Evolutionary conservation across 2,888 invertebrate genomes (phyloP).

Genomic region (Pheosia gnoma): DNA sequence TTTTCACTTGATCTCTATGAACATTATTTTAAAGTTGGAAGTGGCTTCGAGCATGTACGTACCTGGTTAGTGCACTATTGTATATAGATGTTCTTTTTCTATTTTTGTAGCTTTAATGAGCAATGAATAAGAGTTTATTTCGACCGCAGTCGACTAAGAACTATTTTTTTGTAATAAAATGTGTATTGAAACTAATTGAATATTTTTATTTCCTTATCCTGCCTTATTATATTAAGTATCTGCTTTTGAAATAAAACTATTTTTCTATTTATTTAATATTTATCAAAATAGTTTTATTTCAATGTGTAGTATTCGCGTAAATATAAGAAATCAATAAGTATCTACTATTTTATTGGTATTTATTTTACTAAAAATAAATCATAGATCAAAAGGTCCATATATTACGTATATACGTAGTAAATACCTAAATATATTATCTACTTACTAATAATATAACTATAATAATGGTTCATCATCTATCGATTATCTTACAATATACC

Average conservation of each 20-base stretch:
- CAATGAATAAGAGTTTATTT: slow-evolving; percentile 68
- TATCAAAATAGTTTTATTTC: no score
- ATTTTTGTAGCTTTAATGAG: slow-evolving; percentile 52
- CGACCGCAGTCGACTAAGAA: slow-evolving; percentile 80
- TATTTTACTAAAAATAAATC: no score
- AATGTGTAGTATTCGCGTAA: no score
- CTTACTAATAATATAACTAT: no score
- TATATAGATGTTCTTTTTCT: slow-evolving; percentile 64
- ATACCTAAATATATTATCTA: no score
- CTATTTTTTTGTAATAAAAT: slow-evolving; percentile 78
- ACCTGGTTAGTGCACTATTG: slow-evolving; percentile 66
- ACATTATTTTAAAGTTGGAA: slow-evolving; percentile 24
- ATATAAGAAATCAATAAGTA: no score
- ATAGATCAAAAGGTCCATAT: no score
- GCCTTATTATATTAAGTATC: background rate
- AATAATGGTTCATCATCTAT: no score
- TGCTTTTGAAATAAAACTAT: background rate
- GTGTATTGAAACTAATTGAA: slow-evolving; percentile 48
- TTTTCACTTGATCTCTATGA: slow-evolving; percentile 62
- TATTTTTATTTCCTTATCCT: background rate
- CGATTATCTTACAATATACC: no score
- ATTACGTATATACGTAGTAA: no score
- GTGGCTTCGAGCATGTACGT: slow-evolving; percentile 53
- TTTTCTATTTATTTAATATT: no score
- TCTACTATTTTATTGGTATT: no score